Evolutionary conservation across 2,888 invertebrate species (phyloP).

Genomic region (Isotomurus palustris): DNA sequence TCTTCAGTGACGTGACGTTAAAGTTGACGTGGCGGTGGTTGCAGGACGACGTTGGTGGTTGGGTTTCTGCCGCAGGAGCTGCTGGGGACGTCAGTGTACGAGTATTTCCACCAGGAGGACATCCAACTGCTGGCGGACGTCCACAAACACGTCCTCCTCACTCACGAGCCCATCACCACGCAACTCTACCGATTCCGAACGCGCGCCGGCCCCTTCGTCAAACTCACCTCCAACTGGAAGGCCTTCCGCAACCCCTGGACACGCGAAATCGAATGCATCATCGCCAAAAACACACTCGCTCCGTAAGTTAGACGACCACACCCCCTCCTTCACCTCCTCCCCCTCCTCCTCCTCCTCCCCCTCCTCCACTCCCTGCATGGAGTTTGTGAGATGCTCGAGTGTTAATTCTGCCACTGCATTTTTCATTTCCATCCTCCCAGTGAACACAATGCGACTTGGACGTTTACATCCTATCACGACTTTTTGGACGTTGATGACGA

Average conservation of each 20-base stretch:
- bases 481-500: constrained; percentile 1
- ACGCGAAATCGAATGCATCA: constrained; percentile 84
- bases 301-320: constrained; percentile 58
- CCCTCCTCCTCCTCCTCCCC: too few relatives aligned
- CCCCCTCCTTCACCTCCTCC: too few relatives aligned
- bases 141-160: constrained; percentile 71
- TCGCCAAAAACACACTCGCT: constrained; percentile 77
- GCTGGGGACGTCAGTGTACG: constrained; percentile 86
- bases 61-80: constrained; percentile 91
- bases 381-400: too few relatives aligned
- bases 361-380: too few relatives aligned
- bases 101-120: constrained; percentile 80
- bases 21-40: constrained; percentile 5
- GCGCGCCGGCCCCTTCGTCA: constrained; percentile 69
- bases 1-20: too few relatives aligned
- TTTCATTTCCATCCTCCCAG: not conserved
- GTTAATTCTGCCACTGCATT: not conserved
- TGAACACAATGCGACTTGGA: not conserved
- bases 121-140: constrained; percentile 72
- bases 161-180: constrained; percentile 52
- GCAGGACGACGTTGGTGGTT: constrained; percentile 77
- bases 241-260: constrained; percentile 93
- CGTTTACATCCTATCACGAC: not conserved
- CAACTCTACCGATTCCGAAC: constrained; percentile 73
- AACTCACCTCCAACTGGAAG: constrained; percentile 78